Base-by-base conservation (phyloP, 2,888 invertebrate species). In the Clunio marinus region DNA sequence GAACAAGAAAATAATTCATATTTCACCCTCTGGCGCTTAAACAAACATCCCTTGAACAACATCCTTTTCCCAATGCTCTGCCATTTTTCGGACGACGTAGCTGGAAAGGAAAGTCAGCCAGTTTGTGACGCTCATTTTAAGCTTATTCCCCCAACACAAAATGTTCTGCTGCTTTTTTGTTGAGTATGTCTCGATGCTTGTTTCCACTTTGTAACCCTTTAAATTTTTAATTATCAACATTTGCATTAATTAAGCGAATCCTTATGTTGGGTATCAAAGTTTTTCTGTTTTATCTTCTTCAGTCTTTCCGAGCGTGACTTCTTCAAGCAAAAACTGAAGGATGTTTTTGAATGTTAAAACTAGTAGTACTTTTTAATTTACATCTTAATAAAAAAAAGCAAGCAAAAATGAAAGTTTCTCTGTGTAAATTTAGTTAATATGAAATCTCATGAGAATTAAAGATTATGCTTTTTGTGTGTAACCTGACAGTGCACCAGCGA, bases 151-250 rank as follows among this genome's bases (percentile, higher is more conserved):
- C 28, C 58, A 24, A 24, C 17, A 20, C 41, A 41, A 10, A 10
- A 7, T 32, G 35, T 32, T 32, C 35, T 32, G 1, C n/a, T 59
- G 28, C 24, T 59, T 32, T 35, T 62, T 24, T 41, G 15, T 41
- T 22, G 24, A 20, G 41, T 10, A 15, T 22, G 35, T 60, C 28
- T 57, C 57, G 57, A 3, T 51, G 57, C 57, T 57, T 57, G 57
- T 57, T 57, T 57, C 57, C 57, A 57, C 57, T 57, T 57, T 57
- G 57, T 57, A 20, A 57, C 57, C 24, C 63, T 32, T 55, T 66
- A 55, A 66, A 66, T 55, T 66, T 51, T 51, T 66, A 66, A 66
- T 66, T 66, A 66, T 55, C 66, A 46, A 35, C 66, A 66, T 66
- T 66, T 66, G 46, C 66, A 66, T 66, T 66, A 66, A 55, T 66